Evolutionary conservation across 1,140 invertebrate species (phyloP), one percentile per base, ranked within the genome.

Genomic region (Temnothorax nylanderi): DNA sequence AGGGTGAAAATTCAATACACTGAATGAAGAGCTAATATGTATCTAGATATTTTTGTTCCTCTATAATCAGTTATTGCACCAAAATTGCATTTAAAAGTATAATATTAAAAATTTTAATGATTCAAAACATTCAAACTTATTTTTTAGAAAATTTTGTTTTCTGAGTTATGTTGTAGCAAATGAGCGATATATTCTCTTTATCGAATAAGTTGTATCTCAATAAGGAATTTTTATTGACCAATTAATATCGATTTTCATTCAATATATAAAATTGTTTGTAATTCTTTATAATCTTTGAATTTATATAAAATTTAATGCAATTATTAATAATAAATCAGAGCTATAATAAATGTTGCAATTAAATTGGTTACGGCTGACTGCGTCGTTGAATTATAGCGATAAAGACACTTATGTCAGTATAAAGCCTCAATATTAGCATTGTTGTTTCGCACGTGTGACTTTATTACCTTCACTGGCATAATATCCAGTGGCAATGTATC

Each of bases 311-410:
- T 51, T 69, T 69, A 69, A 3, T n/a, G 4, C 32, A 65, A 16
- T 62, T 21, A 65, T 78, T 11, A 51, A 6, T 51, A 41, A 80
- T 37, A 13, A 49, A 47, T 65, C 60, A 37, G 47, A 44, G 37
- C 54, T 26, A 44, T 76, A 26, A 76, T 3, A 77, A 0, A 64
- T 51, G 47, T 37, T 80, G 32, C 18, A 80, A 80, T 41, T 81
- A 16, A 41, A 81, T 7, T 81, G 1, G 44, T 3, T 71, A 56
- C 64, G 49, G 13, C 0, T 69, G 47, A 56, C 0, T 51, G 26
- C 32, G 8, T 71, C 34, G 26, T 10, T 81, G 21, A 81, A 71
- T 71, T 81, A 69, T 71, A 81, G 18, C 47, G 77, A 81, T 81
- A 81, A 41, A 21, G 16, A 26, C 34, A 32, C 10, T 71, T 41